Evolutionary conservation across 2,888 invertebrate genomes (phyloP).

Genomic region (Lucinisca nassula): DNA sequence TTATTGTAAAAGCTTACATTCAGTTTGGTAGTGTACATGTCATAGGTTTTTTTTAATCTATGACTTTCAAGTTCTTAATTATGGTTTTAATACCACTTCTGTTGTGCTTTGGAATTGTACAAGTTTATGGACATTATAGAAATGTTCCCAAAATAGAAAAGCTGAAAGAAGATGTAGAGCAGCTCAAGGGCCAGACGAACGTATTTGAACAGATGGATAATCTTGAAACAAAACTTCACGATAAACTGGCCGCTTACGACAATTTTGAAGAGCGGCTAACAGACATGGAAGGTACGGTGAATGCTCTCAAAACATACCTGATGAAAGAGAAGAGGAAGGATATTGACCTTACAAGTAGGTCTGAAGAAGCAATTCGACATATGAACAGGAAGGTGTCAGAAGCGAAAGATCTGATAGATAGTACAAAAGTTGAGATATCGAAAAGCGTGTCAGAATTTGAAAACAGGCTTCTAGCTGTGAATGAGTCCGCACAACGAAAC

Average conservation of each 20-base stretch:
- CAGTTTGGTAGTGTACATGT: too few relatives aligned
- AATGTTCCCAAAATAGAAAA: slow-evolving; percentile 1
- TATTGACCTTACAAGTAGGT: slow-evolving; percentile 1
- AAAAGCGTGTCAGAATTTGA: slow-evolving; percentile 27
- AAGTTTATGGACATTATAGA: neutral
- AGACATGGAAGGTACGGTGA: slow-evolving; percentile 17
- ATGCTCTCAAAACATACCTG: slow-evolving; percentile 36
- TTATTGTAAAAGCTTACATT: too few relatives aligned
- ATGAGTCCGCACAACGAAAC: slow-evolving; percentile 54
- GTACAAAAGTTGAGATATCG: slow-evolving; percentile 13
- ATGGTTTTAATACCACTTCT: too few relatives aligned
- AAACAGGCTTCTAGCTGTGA: slow-evolving; percentile 39
- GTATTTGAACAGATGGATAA: neutral
- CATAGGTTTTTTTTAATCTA: too few relatives aligned
- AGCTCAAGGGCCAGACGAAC: neutral
- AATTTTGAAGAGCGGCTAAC: slow-evolving; percentile 5
- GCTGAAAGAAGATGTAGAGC: neutral
- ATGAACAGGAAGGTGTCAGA: slow-evolving; percentile 50
- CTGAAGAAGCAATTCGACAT: slow-evolving; percentile 32
- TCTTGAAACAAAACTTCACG: slow-evolving; percentile 21
- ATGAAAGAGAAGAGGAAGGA: slow-evolving; percentile 40
- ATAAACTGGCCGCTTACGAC: neutral
- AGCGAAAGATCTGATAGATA: slow-evolving; percentile 20
- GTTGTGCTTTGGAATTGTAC: neutral
- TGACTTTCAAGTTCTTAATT: too few relatives aligned